These are phyloP conservation scores for Drosophila seclusa DNA, from an alignment of 2,888 invertebrate species.

Conservation along the genomic window DNA sequence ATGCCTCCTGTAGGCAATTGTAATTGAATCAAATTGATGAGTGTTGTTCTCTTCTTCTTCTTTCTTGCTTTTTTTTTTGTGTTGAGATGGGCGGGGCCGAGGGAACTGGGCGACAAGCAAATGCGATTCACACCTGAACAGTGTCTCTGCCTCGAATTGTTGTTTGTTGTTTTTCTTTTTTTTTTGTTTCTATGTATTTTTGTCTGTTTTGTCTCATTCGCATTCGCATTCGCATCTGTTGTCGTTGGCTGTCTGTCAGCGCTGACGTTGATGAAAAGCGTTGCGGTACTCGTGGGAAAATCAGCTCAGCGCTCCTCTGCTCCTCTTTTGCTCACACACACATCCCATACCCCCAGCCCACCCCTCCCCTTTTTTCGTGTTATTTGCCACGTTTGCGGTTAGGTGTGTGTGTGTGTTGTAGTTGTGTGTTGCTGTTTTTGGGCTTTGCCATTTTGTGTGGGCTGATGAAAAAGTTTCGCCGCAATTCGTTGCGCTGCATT, in stretches of 20 bases:
- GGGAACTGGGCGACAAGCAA: conserved; percentile 32
- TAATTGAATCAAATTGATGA: conserved; percentile 57
- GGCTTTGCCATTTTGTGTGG: conserved; percentile 45
- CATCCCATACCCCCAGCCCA: background rate
- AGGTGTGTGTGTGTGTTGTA: conserved; percentile 46
- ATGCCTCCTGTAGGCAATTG: conserved; percentile 23
- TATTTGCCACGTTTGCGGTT: conserved; percentile 55
- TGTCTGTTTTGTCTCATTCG: conserved; percentile 44
- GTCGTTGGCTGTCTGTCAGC: conserved; percentile 56
- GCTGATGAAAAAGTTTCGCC: conserved; percentile 75
- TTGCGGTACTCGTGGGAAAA: conserved; percentile 65
- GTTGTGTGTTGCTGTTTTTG: conserved; percentile 49
- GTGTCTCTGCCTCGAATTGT: conserved; percentile 13
- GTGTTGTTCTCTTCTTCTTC: conserved; percentile 3
- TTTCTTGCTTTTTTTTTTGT: background rate
- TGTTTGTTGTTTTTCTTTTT: conserved; percentile 1
- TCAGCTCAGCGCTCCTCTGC: conserved; percentile 29
- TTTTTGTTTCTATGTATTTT: conserved; percentile 9
- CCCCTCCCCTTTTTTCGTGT: conserved; percentile 15
- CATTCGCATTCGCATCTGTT: conserved; percentile 62
- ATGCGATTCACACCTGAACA: conserved; percentile 56
- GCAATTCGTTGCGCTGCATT: conserved; percentile 76
- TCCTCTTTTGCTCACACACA: background rate
- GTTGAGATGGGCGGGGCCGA: conserved; percentile 1
- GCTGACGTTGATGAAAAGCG: conserved; percentile 67